Conservation (phyloP, 1,140 invertebrate species). For the Ceratitis capitata region DNA sequence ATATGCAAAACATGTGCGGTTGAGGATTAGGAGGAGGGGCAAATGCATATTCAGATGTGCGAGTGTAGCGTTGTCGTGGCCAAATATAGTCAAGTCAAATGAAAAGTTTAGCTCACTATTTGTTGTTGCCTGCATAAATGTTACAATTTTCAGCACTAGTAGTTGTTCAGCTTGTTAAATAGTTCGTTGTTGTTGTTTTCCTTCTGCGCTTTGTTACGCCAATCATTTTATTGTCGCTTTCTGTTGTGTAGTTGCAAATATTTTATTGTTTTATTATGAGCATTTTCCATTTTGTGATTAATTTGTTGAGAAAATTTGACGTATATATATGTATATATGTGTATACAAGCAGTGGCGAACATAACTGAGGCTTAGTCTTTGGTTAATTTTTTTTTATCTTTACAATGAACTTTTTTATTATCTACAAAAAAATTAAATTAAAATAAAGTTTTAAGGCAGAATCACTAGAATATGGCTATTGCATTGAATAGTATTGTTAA, state of each 20-base stretch:
- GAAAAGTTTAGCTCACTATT: neutral
- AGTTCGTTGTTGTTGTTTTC: neutral
- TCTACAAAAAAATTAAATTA: too few relatives aligned
- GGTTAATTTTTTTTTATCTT: too few relatives aligned
- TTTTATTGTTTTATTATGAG: neutral
- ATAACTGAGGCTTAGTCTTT: too few relatives aligned
- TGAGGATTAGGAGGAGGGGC: neutral
- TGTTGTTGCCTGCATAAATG: neutral
- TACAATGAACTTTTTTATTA: too few relatives aligned
- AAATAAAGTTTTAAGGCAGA: too few relatives aligned
- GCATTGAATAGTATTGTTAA: too few relatives aligned
- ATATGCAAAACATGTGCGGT: neutral
- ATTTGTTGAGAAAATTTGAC: neutral
- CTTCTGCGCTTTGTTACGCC: too few relatives aligned
- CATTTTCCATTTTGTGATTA: neutral
- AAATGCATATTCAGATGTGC: too few relatives aligned
- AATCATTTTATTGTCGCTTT: too few relatives aligned
- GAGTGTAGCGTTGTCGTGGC: neutral
- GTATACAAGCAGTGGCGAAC: neutral
- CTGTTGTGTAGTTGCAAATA: slow-evolving; percentile 2
- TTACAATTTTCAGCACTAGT: neutral
- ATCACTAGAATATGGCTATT: too few relatives aligned
- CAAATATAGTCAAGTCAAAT: slow-evolving; percentile 10
- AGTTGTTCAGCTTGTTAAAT: neutral
- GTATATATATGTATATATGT: neutral